Evolutionary conservation across 2,113 vertebrate genomes (phyloP).

Genomic region (Daboia siamensis): DNA sequence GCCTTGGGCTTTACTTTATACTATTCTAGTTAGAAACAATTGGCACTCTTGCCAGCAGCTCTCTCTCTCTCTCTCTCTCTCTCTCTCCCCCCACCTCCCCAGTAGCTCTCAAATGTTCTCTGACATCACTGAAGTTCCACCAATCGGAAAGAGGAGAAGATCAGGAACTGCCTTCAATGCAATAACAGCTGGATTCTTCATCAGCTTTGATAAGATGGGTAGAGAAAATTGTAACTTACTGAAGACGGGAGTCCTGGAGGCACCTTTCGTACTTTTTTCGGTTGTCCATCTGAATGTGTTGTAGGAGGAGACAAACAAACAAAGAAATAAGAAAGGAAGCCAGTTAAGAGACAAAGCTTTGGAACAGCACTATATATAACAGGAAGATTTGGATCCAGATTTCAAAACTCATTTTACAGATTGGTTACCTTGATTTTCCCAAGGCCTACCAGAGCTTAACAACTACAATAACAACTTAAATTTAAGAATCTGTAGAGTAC

Average conservation of each 20-base stretch:
- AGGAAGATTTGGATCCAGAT: background rate
- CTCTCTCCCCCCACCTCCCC: too few species aligned
- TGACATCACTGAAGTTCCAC: background rate
- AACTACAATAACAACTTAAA: background rate
- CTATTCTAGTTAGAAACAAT: background rate
- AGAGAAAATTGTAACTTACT: conserved; percentile 68
- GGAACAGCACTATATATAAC: background rate
- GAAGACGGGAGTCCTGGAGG: conserved; percentile 96
- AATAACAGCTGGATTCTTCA: too few species aligned
- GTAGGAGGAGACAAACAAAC: conserved; percentile 1
- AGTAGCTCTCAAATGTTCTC: background rate
- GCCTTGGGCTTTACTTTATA: background rate
- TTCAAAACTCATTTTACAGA: background rate
- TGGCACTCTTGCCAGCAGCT: background rate
- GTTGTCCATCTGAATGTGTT: conserved; percentile 80
- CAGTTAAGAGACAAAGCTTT: background rate
- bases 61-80: background rate
- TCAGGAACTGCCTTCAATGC: too few species aligned
- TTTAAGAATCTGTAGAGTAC: background rate
- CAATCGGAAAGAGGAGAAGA: background rate
- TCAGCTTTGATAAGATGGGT: background rate
- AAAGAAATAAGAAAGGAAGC: background rate
- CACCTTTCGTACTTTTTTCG: conserved; percentile 97
- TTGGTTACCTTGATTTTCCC: background rate
- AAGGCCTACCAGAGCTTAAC: background rate